Evolutionary conservation across 2,888 invertebrate species (phyloP), one percentile per base, ranked within the genome.

Genomic region (Lithophane ornitopus): DNA sequence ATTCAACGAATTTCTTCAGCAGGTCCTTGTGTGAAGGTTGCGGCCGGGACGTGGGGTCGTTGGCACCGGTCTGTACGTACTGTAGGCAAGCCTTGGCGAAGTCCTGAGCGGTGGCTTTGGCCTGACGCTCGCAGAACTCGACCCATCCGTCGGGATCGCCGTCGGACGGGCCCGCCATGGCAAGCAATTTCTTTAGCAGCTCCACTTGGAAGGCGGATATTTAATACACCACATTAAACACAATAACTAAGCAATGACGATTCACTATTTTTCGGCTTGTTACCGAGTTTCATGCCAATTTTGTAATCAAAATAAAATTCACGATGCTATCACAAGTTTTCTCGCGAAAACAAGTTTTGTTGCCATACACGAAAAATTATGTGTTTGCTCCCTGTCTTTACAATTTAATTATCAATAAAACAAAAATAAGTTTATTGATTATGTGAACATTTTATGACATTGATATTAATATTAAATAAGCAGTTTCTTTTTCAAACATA

Each of bases 81-180:
- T 98, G 98, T 86, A 98, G 97, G 94, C 98, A 98, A 89, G 98
- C 98, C 95, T 98, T 98, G 89, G 98, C 98, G 94, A 99, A 99
- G 95, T 98, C 98, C 90, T 98, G 98, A 80, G 98, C 98, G 76
- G 98, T 98, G 80, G 98, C 97, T 90, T 97, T 97, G 78, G 98
- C 98, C 95, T 99, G 98, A 93, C 98, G 97, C 94, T 98, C 98
- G 95, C 98, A 98, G 94, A 98, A 98, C 93, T 98, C 98, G 91
- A 97, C 97, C 98, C 98, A 98, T 94, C 97, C 97, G 92, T 97
- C 97, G 92, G 97, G 93, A 87, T 97, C 97, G 90, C 97, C 97
- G 92, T 97, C 97, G 94, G 97, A 97, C 92, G 97, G 96, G 94
- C 97, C 97, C 92, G 94, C 94, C 96, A 96, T 96, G 93, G 94